A percentile compares a stretch with the other conserved stretches of the same genome.
Evolutionary conservation across 2,113 vertebrate species (phyloP).

Genomic region (Uria lomvia): DNA sequence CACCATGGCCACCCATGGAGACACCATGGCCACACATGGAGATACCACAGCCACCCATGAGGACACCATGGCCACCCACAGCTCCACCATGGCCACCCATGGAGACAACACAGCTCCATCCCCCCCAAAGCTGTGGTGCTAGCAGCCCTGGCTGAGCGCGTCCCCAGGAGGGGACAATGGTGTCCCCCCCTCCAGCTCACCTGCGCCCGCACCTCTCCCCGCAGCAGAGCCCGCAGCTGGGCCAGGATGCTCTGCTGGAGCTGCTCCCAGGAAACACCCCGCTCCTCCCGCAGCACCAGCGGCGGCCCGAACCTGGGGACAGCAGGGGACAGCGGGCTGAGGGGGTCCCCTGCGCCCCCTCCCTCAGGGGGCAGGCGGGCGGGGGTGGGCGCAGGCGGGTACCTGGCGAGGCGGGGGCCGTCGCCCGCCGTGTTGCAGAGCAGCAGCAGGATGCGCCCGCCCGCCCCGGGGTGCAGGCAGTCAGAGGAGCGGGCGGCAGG

Average conservation of each 20-base stretch:
- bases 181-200: constrained; percentile 45
- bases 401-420: constrained; percentile 83
- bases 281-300: constrained; percentile 84
- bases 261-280: constrained; percentile 85
- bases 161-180: fast-evolving
- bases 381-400: not conserved
- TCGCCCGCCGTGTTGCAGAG: constrained; percentile 84
- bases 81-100: not conserved
- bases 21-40: no score
- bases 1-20: not conserved
- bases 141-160: fast-evolving
- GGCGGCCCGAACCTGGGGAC: constrained; percentile 88
- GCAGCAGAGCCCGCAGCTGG: constrained; percentile 84
- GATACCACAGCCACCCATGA: not conserved
- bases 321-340: fast-evolving
- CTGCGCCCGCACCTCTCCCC: constrained; percentile 75
- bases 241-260: constrained; percentile 86
- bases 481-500: constrained; percentile 78
- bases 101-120: not conserved
- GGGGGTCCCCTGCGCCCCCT: fast-evolving
- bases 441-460: constrained; percentile 81
- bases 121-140: fast-evolving
- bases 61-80: not conserved
- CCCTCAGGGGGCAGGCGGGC: not conserved
- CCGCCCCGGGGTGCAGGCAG: constrained; percentile 70